These are phyloP conservation scores for Homarus gammarus DNA, from an alignment of 2,888 invertebrate genomes.

Conservation along the genomic window DNA sequence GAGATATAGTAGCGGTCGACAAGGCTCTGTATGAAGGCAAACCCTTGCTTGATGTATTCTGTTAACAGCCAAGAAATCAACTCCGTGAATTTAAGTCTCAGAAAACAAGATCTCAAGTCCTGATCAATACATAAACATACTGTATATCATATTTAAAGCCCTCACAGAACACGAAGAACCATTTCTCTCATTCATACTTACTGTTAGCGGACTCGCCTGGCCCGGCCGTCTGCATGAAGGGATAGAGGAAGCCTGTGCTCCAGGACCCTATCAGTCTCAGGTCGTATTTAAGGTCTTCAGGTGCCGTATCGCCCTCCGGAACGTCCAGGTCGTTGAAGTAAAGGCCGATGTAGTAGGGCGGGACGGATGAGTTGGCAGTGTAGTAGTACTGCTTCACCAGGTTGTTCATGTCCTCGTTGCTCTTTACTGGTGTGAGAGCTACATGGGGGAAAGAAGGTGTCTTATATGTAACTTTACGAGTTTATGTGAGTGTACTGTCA, in stretches of 20 bases:
- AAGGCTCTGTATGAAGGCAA: slow-evolving; percentile 63
- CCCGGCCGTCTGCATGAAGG: slow-evolving; percentile 61
- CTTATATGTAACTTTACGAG: no score
- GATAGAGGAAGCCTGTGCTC: slow-evolving; percentile 52
- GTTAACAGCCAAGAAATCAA: no score
- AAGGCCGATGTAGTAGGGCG: slow-evolving; percentile 52
- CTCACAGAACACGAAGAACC: neutral
- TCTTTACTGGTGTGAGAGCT: slow-evolving; percentile 40
- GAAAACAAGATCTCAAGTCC: no score
- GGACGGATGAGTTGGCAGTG: slow-evolving; percentile 18
- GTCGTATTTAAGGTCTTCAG: slow-evolving; percentile 55
- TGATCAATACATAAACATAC: no score
- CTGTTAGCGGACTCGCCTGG: slow-evolving; percentile 51
- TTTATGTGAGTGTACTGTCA: no score
- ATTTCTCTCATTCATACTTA: neutral
- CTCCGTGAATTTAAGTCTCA: no score
- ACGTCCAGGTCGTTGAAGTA: slow-evolving; percentile 53
- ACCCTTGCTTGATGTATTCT: slow-evolving; percentile 58
- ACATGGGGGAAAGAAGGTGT: no score
- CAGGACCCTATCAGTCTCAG: slow-evolving; percentile 53
- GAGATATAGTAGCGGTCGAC: slow-evolving; percentile 60
- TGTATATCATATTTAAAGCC: no score
- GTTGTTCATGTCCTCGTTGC: slow-evolving; percentile 57
- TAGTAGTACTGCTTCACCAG: slow-evolving; percentile 46
- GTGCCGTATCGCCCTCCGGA: slow-evolving; percentile 9